Evolutionary conservation across 2,888 invertebrate species (phyloP), one percentile per base, ranked within the genome.

Genomic region (Dexiosoma caninum): DNA sequence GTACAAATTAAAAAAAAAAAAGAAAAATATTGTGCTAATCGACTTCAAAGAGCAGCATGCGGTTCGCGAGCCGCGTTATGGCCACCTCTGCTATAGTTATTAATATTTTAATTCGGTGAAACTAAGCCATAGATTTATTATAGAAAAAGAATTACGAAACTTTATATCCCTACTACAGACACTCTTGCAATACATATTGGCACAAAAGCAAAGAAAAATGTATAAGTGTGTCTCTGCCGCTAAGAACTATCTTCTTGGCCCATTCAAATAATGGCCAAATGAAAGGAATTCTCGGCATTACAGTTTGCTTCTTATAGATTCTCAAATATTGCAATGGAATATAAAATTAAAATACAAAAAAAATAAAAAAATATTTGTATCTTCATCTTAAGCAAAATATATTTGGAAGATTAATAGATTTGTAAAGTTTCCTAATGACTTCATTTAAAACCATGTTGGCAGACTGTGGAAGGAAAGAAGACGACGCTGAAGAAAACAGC

Each of bases 381-480:
- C 64, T 78, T 64, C 55, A 78, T 77, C 69, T 64, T n/a, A 49
- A 70, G 64, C 32, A 49, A 57, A 76, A 71, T 59, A 66, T 66
- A 57, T 78, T 74, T 72, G 55, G 23, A 77, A 77, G 81, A 81
- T 81, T 81, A 81, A 81, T 81, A 81, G 81, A 81, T 77, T 81
- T 77, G 81, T 77, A 81, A 81, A 81, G 69, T 81, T 69, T 64
- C 77, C 77, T 81, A 81, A 81, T 81, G 81, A 81, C 81, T 81
- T 81, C 77, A 81, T 81, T 81, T 77, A 77, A 77, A 77, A 81
- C 59, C 77, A 69, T 62, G 72, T 71, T 78, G 67, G 51, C 37
- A 69, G 59, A 81, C 57, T 27, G 27, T 51, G 30, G 21, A 35
- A 27, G 53, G 21, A 46, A 35, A 42, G 42, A 35, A 69, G 44